Conservation (phyloP, 2,888 invertebrate genomes). For the Xestia sexstrigata region DNA sequence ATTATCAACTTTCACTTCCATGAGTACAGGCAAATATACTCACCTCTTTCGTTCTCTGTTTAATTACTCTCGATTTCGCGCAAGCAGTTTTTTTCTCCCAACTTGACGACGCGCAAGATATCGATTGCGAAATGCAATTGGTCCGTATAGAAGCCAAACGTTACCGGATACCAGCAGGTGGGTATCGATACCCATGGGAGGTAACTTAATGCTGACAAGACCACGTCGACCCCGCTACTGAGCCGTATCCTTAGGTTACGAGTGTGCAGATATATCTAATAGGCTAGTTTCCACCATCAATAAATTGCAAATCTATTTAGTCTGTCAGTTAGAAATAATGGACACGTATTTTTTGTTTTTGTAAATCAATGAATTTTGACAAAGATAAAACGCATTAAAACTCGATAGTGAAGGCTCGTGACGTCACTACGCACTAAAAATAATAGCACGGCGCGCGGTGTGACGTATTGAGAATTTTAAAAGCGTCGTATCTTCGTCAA, state of each 20-base stretch:
- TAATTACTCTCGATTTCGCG: constrained; percentile 9
- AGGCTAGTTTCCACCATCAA: too few relatives aligned
- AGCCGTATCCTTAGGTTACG: constrained; percentile 73
- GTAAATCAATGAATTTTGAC: too few relatives aligned
- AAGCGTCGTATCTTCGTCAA: too few relatives aligned
- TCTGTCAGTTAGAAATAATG: too few relatives aligned
- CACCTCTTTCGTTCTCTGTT: background rate
- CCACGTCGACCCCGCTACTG: constrained; percentile 77
- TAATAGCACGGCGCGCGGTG: too few relatives aligned
- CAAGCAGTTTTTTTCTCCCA: constrained; percentile 9
- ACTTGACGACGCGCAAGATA: constrained; percentile 15
- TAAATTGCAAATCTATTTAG: too few relatives aligned
- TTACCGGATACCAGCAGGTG: constrained; percentile 79
- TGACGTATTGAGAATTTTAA: too few relatives aligned
- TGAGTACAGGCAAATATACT: background rate
- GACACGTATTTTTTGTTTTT: too few relatives aligned
- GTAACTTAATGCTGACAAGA: constrained; percentile 76
- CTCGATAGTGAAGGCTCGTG: too few relatives aligned
- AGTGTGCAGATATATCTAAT: constrained; percentile 15
- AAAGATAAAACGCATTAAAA: too few relatives aligned
- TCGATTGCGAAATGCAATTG: constrained; percentile 61
- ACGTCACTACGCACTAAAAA: too few relatives aligned
- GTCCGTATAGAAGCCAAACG: constrained; percentile 69
- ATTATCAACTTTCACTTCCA: too few relatives aligned
- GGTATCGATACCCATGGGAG: constrained; percentile 85